phyloP scores from a whole-genome alignment of 2,113 vertebrate genomes.

The Chinchilla lanigera region DNA sequence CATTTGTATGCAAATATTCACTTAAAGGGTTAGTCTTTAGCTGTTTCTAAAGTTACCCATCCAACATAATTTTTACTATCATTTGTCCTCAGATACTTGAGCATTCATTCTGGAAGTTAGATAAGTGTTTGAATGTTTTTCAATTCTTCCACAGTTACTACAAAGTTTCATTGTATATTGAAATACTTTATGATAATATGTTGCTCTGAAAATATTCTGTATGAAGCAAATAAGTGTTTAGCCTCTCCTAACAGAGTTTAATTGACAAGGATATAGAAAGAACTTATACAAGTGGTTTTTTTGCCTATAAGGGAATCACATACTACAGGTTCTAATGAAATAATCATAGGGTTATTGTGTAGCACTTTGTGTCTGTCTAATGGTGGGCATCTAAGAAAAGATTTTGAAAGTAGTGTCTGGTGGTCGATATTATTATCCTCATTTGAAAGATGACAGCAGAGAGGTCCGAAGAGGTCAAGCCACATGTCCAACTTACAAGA shows the following conservation, averaged over 20 bases:
- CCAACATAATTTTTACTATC: background rate
- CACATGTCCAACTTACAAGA: constrained; percentile 43
- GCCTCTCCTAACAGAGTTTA: constrained; percentile 15
- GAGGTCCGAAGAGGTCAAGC: constrained; percentile 58
- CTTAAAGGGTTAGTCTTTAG: background rate
- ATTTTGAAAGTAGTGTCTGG: constrained; percentile 50
- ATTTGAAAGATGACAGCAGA: constrained; percentile 67
- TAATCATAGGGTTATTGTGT: constrained; percentile 26
- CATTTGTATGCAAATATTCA: constrained; percentile 32
- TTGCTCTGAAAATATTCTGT: background rate
- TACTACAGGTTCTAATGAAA: background rate
- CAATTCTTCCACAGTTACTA: constrained; percentile 32
- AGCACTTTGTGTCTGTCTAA: constrained; percentile 27
- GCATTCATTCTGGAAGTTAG: constrained; percentile 33
- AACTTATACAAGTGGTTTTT: background rate
- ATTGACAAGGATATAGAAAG: background rate
- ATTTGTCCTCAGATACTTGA: constrained; percentile 27
- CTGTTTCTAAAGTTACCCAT: background rate
- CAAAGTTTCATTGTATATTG: background rate
- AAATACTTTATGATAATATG: constrained; percentile 42
- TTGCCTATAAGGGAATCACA: background rate
- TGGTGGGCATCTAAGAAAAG: constrained; percentile 31
- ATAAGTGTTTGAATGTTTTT: constrained; percentile 49
- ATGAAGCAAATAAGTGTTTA: background rate
- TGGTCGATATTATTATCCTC: constrained; percentile 58